These are phyloP conservation scores for Heteromurus nitidus DNA, from an alignment of 2,888 invertebrate genomes.

Conservation along the genomic window DNA sequence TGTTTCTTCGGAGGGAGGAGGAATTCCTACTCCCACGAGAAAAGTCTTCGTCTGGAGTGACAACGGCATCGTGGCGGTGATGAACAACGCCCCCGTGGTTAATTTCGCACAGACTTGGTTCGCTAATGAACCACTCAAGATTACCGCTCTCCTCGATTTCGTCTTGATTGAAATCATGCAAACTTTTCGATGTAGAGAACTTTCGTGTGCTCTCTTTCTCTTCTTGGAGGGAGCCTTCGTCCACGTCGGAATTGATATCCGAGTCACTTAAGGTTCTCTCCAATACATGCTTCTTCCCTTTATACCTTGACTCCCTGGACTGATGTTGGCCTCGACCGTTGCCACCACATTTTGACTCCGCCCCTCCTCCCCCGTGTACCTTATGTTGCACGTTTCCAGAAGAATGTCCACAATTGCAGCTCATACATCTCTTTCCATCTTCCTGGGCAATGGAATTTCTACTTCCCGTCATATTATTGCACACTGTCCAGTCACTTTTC, in stretches of 20 bases:
- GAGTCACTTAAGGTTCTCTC: constrained; percentile 69
- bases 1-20: constrained; percentile 55
- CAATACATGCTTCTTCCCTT: constrained; percentile 42
- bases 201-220: constrained; percentile 52
- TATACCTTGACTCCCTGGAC: constrained; percentile 20
- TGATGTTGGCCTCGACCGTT: constrained; percentile 27
- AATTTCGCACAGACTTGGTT: constrained; percentile 66
- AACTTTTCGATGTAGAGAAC: constrained; percentile 70
- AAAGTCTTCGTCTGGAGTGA: constrained; percentile 33
- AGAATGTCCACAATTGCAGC: constrained; percentile 44
- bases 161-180: constrained; percentile 67
- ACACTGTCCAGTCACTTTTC: constrained; percentile 70
- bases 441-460: constrained; percentile 26
- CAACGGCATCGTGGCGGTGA: constrained; percentile 37
- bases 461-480: constrained; percentile 53
- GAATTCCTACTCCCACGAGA: neutral
- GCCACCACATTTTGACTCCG: neutral
- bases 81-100: constrained; percentile 34
- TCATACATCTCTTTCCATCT: constrained; percentile 39
- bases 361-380: constrained; percentile 12
- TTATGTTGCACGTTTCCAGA: constrained; percentile 16
- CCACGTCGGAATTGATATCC: constrained; percentile 66
- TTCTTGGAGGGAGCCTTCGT: constrained; percentile 57
- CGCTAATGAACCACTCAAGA: constrained; percentile 65
- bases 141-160: constrained; percentile 42